A percentile compares a stretch with the other conserved stretches of the same genome.
phyloP scores from a whole-genome alignment of 2,113 vertebrate genomes.

The Anthoscopus minutus region DNA sequence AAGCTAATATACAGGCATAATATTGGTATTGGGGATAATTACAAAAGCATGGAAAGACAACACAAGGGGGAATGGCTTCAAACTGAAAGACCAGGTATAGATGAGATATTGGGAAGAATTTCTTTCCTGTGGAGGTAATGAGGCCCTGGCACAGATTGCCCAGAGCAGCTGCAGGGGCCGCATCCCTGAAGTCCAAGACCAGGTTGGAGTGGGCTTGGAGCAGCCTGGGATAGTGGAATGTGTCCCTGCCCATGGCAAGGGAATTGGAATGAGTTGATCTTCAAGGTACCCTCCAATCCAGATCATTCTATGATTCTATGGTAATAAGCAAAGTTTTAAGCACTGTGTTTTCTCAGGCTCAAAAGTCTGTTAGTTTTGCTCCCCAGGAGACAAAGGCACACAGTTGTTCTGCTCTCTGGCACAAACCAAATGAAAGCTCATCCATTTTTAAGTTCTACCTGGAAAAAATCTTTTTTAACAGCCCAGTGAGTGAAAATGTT shows the following conservation, averaged over 20 bases:
- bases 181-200: neutral
- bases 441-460: neutral
- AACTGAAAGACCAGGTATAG: neutral
- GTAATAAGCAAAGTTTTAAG: neutral
- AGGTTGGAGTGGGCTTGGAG: rapidly evolving
- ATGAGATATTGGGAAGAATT: neutral
- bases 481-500: neutral
- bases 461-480: neutral
- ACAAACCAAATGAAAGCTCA: neutral
- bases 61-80: neutral
- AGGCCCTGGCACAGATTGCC: neutral
- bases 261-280: neutral
- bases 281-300: neutral
- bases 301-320: neutral
- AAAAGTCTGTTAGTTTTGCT: neutral
- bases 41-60: neutral
- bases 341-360: neutral
- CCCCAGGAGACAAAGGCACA: neutral
- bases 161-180: neutral
- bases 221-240: neutral
- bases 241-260: neutral
- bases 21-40: rapidly evolving
- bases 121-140: too few species aligned
- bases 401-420: neutral
- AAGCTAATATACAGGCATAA: neutral